Evolutionary conservation across 2,888 invertebrate species (phyloP).

Genomic region (Zaprionus bogoriensis): DNA sequence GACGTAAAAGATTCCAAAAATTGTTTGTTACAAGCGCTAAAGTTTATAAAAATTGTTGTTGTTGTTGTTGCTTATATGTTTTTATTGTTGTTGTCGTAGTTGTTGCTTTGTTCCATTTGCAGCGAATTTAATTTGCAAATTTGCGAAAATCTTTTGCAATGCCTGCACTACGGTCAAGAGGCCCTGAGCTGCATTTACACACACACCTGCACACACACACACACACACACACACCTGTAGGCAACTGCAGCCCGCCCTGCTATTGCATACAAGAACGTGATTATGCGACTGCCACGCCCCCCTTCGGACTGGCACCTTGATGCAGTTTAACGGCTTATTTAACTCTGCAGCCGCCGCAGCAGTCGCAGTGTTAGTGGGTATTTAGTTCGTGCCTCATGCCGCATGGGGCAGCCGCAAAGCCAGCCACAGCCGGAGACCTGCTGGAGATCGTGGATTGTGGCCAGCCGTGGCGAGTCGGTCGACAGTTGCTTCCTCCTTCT

Average conservation of each 20-base stretch:
- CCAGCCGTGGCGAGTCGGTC: slow-evolving; percentile 29
- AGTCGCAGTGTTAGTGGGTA: slow-evolving; percentile 61
- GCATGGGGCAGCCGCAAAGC: slow-evolving; percentile 41
- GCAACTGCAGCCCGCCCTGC: no score
- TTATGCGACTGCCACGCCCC: slow-evolving; percentile 20
- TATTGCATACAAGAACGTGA: slow-evolving; percentile 53
- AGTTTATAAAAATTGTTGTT: slow-evolving; percentile 14
- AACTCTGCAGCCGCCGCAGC: slow-evolving; percentile 12
- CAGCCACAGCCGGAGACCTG: not conserved
- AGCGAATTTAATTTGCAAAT: slow-evolving; percentile 56
- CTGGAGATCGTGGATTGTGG: not conserved
- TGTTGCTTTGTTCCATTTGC: slow-evolving; percentile 39
- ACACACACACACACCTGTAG: not conserved
- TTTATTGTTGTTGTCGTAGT: slow-evolving; percentile 3
- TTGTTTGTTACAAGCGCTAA: slow-evolving; percentile 47
- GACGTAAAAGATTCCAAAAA: slow-evolving; percentile 69
- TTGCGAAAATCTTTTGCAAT: slow-evolving; percentile 73
- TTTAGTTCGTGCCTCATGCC: slow-evolving; percentile 73
- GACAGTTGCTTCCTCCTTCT: slow-evolving; percentile 71
- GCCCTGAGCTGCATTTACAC: slow-evolving; percentile 52
- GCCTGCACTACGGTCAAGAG: slow-evolving; percentile 49
- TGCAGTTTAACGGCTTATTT: slow-evolving; percentile 51
- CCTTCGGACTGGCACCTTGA: slow-evolving; percentile 28
- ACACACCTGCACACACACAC: not conserved
- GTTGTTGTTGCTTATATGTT: slow-evolving; percentile 1